phyloP scores from a whole-genome alignment of 1,140 invertebrate genomes.

The Andricus grossulariae region DNA sequence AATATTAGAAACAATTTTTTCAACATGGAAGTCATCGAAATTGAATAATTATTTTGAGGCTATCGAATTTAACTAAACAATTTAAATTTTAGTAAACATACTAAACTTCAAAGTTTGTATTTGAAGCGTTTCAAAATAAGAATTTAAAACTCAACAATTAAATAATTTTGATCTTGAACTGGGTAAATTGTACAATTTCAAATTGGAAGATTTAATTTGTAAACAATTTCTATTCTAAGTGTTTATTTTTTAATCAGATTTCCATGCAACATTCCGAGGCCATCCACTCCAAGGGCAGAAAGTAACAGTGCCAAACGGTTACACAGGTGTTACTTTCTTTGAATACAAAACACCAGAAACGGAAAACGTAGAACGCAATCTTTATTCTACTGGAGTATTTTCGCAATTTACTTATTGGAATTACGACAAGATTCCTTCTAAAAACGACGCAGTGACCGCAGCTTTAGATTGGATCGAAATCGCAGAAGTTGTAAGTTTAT shows the following conservation, averaged over 20 bases:
- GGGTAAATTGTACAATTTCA: too few relatives aligned
- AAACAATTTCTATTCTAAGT: conserved; percentile 48
- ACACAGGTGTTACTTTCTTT: conserved; percentile 81
- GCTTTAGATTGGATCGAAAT: conserved; percentile 87
- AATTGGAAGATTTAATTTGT: not conserved
- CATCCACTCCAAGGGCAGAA: conserved; percentile 81
- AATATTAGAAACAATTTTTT: too few relatives aligned
- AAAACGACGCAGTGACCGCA: conserved; percentile 81
- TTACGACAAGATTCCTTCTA: conserved; percentile 84
- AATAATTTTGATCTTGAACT: conserved; percentile 1
- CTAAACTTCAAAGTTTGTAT: conserved; percentile 6
- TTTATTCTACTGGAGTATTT: conserved; percentile 80
- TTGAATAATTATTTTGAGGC: too few relatives aligned
- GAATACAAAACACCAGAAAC: conserved; percentile 79
- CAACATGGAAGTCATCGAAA: too few relatives aligned
- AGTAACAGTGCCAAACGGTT: conserved; percentile 79
- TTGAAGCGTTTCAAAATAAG: conserved; percentile 6
- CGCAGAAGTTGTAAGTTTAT: conserved; percentile 81
- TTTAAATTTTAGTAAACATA: not conserved
- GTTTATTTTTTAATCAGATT: conserved; percentile 61
- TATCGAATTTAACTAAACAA: too few relatives aligned
- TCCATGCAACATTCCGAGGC: conserved; percentile 81
- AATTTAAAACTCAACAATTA: conserved; percentile 14
- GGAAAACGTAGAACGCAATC: conserved; percentile 79
- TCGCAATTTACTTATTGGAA: conserved; percentile 85